Percentiles rank a stretch among this genome's conserved stretches.
These are phyloP conservation scores for Argynnis bischoffii DNA, from an alignment of 2,888 invertebrate species.

Conservation along the genomic window DNA sequence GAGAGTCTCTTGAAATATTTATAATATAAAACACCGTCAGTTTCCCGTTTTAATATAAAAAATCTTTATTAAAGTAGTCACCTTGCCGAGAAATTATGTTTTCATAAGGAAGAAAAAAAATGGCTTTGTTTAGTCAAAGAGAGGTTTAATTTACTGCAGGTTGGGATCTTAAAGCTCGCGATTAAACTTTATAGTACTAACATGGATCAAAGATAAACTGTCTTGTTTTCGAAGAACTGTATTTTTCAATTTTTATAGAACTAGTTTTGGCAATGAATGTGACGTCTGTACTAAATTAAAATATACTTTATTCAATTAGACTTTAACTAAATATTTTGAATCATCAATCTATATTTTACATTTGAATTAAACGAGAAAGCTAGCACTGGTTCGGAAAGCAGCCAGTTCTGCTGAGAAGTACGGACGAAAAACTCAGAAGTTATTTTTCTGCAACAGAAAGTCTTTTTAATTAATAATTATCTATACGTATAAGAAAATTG, in stretches of 20 bases:
- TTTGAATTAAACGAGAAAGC: no score
- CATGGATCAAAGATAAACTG: constrained; percentile 1
- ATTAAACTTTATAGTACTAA: constrained; percentile 29
- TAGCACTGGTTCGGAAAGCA: no score
- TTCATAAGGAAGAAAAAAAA: constrained; percentile 51
- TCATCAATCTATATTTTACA: no score
- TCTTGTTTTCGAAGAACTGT: not conserved
- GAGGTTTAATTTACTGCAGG: constrained; percentile 49
- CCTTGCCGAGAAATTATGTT: constrained; percentile 52
- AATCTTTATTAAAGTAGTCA: constrained; percentile 54
- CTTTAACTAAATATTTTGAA: no score
- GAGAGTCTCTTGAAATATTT: constrained; percentile 11
- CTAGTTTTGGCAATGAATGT: no score
- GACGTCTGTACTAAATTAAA: no score
- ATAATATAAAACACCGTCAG: not conserved
- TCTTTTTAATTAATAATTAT: no score
- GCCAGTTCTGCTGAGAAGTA: no score
- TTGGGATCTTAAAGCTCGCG: constrained; percentile 23
- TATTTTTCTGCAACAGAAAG: no score
- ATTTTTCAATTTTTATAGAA: not conserved
- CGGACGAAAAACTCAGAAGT: no score
- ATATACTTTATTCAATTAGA: no score
- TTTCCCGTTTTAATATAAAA: constrained; percentile 24
- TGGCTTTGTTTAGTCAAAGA: constrained; percentile 48
- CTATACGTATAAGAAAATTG: no score